Percentiles rank a stretch among this genome's conserved stretches.
Evolutionary conservation across 2,113 vertebrate species (phyloP).

Genomic region (Gopherus evgoodei): DNA sequence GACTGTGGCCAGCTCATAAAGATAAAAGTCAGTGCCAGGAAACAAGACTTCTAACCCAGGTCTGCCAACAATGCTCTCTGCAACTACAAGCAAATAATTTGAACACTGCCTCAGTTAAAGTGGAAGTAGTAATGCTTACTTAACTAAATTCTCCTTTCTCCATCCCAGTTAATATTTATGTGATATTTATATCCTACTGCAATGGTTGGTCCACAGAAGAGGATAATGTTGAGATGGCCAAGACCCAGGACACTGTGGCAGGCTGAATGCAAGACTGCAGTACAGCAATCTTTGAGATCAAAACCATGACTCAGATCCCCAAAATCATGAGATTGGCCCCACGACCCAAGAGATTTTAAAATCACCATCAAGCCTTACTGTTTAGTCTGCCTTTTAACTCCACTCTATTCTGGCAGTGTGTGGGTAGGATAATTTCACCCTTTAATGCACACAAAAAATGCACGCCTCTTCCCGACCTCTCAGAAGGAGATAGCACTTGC

Average conservation of each 20-base stretch:
- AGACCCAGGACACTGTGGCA: not conserved
- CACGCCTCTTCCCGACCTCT: not conserved
- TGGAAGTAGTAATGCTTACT: not conserved
- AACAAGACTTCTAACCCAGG: not conserved
- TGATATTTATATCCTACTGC: not conserved
- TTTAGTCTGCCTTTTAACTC: not conserved
- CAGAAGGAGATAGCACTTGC: not conserved
- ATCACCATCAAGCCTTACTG: not conserved
- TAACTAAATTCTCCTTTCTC: not conserved
- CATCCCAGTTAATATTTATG: not conserved
- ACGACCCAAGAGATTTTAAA: not conserved
- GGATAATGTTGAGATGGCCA: not conserved
- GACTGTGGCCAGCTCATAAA: not conserved
- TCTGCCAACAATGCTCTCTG: not conserved
- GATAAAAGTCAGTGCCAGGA: not conserved
- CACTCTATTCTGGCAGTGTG: not conserved
- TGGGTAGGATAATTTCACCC: not conserved
- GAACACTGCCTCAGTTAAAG: not conserved
- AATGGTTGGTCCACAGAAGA: not conserved
- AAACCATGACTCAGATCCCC: not conserved
- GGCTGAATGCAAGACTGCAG: not conserved
- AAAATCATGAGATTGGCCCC: not conserved
- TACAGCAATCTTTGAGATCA: not conserved
- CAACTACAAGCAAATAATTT: not conserved
- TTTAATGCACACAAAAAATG: not conserved